Evolutionary conservation across 1,140 invertebrate genomes (phyloP).

Genomic region (Cyphomyrmex costatus): DNA sequence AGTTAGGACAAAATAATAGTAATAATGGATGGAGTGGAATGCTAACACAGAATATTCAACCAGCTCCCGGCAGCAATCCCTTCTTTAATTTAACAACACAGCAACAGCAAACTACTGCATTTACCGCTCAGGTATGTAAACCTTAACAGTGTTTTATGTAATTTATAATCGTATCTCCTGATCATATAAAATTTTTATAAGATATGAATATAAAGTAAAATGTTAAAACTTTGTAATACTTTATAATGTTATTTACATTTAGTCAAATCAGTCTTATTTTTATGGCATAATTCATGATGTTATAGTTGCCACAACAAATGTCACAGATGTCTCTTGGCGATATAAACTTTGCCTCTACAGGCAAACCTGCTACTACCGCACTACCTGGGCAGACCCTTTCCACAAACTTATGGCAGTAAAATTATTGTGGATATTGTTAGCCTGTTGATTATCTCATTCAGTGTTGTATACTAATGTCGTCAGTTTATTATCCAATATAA

Average conservation of each 20-base stretch:
- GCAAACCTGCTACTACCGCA: conserved; percentile 78
- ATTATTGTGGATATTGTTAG: conserved; percentile 74
- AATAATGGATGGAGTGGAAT: conserved; percentile 85
- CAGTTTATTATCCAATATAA: conserved; percentile 65
- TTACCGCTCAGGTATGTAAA: conserved; percentile 78
- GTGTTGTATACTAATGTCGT: conserved; percentile 79
- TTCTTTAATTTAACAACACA: conserved; percentile 84
- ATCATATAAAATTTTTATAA: not conserved
- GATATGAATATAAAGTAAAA: not conserved
- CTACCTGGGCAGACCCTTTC: conserved; percentile 86
- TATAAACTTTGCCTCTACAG: conserved; percentile 75
- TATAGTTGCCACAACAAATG: conserved; percentile 88
- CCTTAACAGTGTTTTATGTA: not conserved
- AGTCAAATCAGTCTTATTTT: not conserved
- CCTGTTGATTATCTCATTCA: conserved; percentile 78
- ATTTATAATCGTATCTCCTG: too few species aligned
- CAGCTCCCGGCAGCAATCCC: conserved; percentile 85
- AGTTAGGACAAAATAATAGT: conserved; percentile 81
- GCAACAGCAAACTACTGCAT: conserved; percentile 72
- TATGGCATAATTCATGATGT: conserved; percentile 51
- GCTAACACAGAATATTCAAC: conserved; percentile 84
- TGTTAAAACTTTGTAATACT: not conserved
- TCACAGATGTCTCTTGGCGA: conserved; percentile 86
- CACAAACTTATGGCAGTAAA: conserved; percentile 88
- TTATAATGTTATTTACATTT: not conserved